Percentiles rank a stretch among this genome's conserved stretches.
These are phyloP conservation scores for Euleptes europaea DNA, from an alignment of 2,113 vertebrate species.

Conservation along the genomic window DNA sequence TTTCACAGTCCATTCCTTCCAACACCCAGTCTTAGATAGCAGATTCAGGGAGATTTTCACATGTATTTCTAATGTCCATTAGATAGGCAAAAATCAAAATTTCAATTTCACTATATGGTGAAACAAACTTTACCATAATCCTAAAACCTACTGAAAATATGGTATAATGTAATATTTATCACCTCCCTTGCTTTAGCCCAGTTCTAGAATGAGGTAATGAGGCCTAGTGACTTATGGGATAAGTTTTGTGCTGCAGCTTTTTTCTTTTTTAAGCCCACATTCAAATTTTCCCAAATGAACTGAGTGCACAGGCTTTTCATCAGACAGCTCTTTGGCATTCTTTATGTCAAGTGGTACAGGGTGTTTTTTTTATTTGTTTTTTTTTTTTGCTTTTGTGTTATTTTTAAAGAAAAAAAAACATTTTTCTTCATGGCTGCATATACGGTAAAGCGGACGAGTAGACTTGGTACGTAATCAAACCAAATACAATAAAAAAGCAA, in stretches of 20 bases:
- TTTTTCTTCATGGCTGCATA: constrained; percentile 15
- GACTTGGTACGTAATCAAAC: background rate
- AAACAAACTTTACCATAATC: background rate
- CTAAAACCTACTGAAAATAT: background rate
- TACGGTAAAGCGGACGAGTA: constrained; percentile 16
- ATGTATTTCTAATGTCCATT: no score
- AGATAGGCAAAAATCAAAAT: no score
- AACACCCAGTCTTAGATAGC: background rate
- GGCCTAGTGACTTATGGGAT: background rate
- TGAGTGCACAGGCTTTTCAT: background rate
- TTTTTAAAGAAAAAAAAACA: constrained; percentile 16
- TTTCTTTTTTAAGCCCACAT: constrained; percentile 8
- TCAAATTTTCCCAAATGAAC: background rate
- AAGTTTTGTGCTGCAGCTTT: background rate
- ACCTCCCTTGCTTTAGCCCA: background rate
- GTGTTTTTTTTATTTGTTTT: background rate
- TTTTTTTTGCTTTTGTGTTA: background rate
- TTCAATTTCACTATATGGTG: background rate
- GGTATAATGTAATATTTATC: background rate
- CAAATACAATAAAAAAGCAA: constrained; percentile 30
- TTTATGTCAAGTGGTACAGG: background rate
- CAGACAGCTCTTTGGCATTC: background rate
- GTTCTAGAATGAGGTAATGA: background rate
- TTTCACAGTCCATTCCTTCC: no score
- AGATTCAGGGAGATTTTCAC: no score